These are phyloP conservation scores for Myotis findleyi DNA, from an alignment of 2,797 vertebrate species.

Conservation along the genomic window DNA sequence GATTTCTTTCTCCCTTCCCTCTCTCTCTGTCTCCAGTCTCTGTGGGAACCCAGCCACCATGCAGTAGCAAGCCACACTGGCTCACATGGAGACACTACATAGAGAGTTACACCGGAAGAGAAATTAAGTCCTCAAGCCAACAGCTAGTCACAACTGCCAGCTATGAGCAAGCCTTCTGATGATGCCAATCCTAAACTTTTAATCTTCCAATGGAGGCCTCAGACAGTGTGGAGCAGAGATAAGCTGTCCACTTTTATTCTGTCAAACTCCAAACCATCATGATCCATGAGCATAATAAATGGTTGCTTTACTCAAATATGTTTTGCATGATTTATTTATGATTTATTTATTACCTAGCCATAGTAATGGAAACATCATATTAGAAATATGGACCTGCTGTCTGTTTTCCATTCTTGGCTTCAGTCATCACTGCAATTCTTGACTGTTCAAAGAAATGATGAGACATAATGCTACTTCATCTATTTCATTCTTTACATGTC, in stretches of 20 bases:
- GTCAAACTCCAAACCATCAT: neutral
- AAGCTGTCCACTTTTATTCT: neutral
- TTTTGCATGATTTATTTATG: constrained; percentile 10
- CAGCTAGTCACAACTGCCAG: neutral
- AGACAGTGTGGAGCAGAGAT: neutral
- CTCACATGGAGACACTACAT: neutral
- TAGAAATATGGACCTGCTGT: neutral
- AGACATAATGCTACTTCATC: neutral
- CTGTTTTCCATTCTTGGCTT: constrained; percentile 22
- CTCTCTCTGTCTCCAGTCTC: neutral
- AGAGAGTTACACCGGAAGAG: neutral
- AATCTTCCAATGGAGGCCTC: neutral
- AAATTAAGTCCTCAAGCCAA: neutral
- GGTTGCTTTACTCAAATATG: neutral
- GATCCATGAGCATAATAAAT: neutral
- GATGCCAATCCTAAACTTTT: neutral
- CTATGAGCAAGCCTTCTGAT: neutral
- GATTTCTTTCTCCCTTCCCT: neutral
- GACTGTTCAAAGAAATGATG: neutral
- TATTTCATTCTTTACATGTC: neutral
- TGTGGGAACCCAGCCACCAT: neutral
- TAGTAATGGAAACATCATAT: neutral
- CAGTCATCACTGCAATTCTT: neutral
- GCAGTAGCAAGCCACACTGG: neutral
- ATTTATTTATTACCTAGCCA: neutral